Conservation (phyloP, 2,888 invertebrate species). For the Agrochola lychnidis region DNA sequence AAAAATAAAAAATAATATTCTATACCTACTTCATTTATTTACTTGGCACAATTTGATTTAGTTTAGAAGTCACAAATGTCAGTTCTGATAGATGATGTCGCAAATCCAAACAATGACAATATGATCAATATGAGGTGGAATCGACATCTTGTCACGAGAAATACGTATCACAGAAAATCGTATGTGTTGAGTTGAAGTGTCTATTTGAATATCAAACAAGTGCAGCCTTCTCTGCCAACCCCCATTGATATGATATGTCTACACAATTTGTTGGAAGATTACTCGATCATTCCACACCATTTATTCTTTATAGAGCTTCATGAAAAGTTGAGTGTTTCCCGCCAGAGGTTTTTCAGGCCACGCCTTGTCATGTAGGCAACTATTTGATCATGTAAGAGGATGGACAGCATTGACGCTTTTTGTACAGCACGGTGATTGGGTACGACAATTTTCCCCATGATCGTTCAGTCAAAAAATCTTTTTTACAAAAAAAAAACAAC, state of each 20-base stretch:
- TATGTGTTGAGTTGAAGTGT: conserved; percentile 31
- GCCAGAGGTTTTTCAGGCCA: neutral
- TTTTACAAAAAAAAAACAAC: too few relatives aligned
- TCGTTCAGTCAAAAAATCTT: neutral
- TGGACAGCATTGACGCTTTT: too few relatives aligned
- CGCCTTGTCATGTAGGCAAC: neutral
- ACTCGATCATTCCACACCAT: conserved; percentile 35
- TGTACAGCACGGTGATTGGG: neutral
- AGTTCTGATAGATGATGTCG: conserved; percentile 15
- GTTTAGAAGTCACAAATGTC: conserved; percentile 25
- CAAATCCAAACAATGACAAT: conserved; percentile 40
- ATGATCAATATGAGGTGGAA: conserved; percentile 34
- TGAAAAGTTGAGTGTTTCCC: neutral
- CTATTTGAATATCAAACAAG: conserved; percentile 49
- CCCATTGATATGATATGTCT: neutral
- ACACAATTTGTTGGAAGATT: conserved; percentile 21
- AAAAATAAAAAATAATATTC: too few relatives aligned
- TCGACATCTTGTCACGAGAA: conserved; percentile 1
- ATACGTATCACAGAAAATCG: conserved; percentile 29
- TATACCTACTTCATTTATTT: too few relatives aligned
- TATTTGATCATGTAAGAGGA: neutral
- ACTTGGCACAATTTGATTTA: conserved; percentile 18
- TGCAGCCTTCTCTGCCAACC: neutral
- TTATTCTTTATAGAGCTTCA: neutral
- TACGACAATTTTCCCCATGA: neutral